These are phyloP conservation scores for Polydrusus cervinus DNA, from an alignment of 2,888 invertebrate genomes.

Conservation along the genomic window DNA sequence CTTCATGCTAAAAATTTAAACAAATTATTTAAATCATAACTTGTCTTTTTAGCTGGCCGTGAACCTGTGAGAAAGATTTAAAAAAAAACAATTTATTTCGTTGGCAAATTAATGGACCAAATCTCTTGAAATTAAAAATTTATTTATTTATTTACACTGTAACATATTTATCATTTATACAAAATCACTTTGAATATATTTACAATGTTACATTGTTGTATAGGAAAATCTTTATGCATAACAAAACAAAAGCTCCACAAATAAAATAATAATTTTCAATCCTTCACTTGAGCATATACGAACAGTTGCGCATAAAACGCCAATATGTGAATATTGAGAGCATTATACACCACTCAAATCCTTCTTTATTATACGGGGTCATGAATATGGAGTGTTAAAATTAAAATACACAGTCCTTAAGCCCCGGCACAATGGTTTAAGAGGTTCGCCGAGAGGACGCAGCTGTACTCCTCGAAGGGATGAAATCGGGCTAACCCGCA, in stretches of 20 bases:
- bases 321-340: slow-evolving; percentile 61
- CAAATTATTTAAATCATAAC: no score
- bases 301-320: slow-evolving; percentile 63
- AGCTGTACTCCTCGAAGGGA: slow-evolving; percentile 62
- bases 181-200: no score
- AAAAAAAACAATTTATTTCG: no score
- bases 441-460: slow-evolving; percentile 62
- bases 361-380: slow-evolving; percentile 69
- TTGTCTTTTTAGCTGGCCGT: no score
- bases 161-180: no score
- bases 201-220: no score
- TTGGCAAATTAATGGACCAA: no score
- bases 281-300: slow-evolving; percentile 45
- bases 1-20: no score
- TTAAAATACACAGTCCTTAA: slow-evolving; percentile 65
- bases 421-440: slow-evolving; percentile 64
- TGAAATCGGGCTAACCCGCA: slow-evolving; percentile 51
- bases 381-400: slow-evolving; percentile 71
- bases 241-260: neutral
- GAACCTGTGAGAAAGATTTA: no score
- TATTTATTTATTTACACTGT: no score
- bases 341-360: slow-evolving; percentile 67
- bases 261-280: slow-evolving; percentile 28
- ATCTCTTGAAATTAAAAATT: no score
- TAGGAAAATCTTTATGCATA: neutral